Base-by-base conservation (phyloP, 2,888 invertebrate genomes). In the Trichogramma evanescens region DNA sequence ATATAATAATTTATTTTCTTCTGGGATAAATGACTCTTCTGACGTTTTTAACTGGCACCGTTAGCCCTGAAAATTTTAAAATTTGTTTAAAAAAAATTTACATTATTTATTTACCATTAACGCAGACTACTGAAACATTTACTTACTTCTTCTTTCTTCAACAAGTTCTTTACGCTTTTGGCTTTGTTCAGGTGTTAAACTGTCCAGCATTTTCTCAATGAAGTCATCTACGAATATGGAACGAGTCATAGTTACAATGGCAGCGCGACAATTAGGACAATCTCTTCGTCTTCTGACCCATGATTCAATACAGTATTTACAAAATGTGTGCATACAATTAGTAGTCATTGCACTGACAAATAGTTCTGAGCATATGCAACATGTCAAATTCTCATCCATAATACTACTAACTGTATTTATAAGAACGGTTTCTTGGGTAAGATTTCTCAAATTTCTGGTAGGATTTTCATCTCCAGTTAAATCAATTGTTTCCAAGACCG, bases 301-400 rank as follows among this genome's bases (percentile, higher is more conserved):
- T 67, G 80, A 78, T 0, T 79, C 77, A 61, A 91, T 88, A 70
- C 91, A 91, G 68, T 83, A 81, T 63, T 82, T 81, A 72, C 91
- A 91, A 72, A 88, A 90, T 0, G 88, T 86, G 70, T 91, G 91
- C 0, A 86, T 84, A 73, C 91, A 91, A 72, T 83, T 85, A 9
- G 90, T 77, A 0, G 87, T 86, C 4, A 83, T 84, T 0, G 90
- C 85, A 72, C 82, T 80, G 0, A 90, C 81, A 72, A 89, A 89
- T 6, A 90, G 78, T 74, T 91, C 90, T 38, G 85, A 85, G 70
- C 91, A 91, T 58, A 91, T 86, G 64, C 85, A 84, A 73, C 90
- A 91, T 67, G 87, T 86, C 40, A 91, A 78, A 71, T 91, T 89
- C 67, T 82, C 82, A 69, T 89, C 85, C 81, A 88, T 81, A 10